Evolutionary conservation across 2,888 invertebrate species (phyloP), one percentile per base, ranked within the genome.

Genomic region (Esperia sulphurella): DNA sequence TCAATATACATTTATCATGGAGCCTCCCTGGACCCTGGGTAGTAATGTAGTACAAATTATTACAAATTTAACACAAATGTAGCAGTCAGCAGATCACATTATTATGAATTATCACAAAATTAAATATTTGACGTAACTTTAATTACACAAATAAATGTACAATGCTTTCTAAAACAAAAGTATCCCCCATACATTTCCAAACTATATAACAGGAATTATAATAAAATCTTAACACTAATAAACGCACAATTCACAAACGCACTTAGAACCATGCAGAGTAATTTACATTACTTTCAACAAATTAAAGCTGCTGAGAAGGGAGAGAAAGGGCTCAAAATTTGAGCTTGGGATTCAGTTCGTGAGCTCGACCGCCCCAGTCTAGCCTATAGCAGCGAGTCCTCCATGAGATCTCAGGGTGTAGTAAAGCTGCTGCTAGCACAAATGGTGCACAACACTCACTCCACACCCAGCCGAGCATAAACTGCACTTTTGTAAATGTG

Each of bases 331-430:
- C 71, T 85, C 74, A 93, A 79, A 92, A 93, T 79, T 93, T 92
- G 68, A 92, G 92, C 82, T 94, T 93, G 57, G 94, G 92, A 75
- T 94, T 94, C 59, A 96, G 92, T 90, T 97, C 96, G 73, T 98
- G 97, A 43, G 97, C 98, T 42, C 95, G 89, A 33, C 99, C 99
- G 55, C 99, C 98, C 98, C 98, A 99, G 65, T 95, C 94, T 54
- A 99, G 91, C 78, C 95, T 94, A 87, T 96, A 99, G 63, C 94
- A 93, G 70, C 97, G 94, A 71, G 96, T 94, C 69, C 98, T 92
- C 99, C 99, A 99, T 77, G 94, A 93, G 68, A 99, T 97, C 55
- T 95, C 93, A 0, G 97, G 97, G 79, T 95, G 94, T 69, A 95
- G 92, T 48, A 99, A 90, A 35, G 98, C 98, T 68, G 94, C 93